Base-by-base conservation (phyloP, 2,113 vertebrate species). In the Hyperopisus bebe region DNA sequence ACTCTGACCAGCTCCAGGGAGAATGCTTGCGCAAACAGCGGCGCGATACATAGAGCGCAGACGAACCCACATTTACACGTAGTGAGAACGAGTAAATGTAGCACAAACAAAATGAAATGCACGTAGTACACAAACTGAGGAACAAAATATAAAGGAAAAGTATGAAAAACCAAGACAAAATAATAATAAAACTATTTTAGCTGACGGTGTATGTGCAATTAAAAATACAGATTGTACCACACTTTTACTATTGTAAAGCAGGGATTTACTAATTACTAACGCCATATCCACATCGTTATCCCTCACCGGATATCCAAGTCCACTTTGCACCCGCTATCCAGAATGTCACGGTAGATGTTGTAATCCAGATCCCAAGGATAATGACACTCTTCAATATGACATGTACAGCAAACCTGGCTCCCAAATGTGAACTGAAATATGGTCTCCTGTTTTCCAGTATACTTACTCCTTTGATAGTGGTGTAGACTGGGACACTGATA, bases 391-490 rank as follows among this genome's bases (percentile, higher is more conserved):
- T 13, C 27, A 74, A 74, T 74, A 13, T 15, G 66, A 74, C 27
- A 82, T 5, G 31, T 80, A 17, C 27, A 15, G 74, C 39, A 44
- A 44, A 83, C 42, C 35, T 46, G 35, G 35, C 80, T 24, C 21
- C 42, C 39, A 83, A 42, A 80, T 80, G 27, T 82, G 5, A 80
- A 15, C 31, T 27, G 10, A 82, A 21, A 31, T 19, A 7, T 44
- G 17, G 3, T 83, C 17, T 5, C 42, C 42, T 5, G 5, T 46
- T 86, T 53, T 13, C 27, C 85, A 50, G 24, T 42, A 55, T 5
- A 74, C 96, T 96, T 94, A 98, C 97, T 95, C 97, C 97, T 94
- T 97, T 98, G 90, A 98, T 94, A 0, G 96, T 96, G 89, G 97
- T 96, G 88, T 97, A 98, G 90, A 98, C 97, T 5, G 97, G 97